Percentiles rank a stretch among this genome's conserved stretches.
Evolutionary conservation across 2,113 vertebrate species (phyloP).

Genomic region (Gracilinanus agilis): DNA sequence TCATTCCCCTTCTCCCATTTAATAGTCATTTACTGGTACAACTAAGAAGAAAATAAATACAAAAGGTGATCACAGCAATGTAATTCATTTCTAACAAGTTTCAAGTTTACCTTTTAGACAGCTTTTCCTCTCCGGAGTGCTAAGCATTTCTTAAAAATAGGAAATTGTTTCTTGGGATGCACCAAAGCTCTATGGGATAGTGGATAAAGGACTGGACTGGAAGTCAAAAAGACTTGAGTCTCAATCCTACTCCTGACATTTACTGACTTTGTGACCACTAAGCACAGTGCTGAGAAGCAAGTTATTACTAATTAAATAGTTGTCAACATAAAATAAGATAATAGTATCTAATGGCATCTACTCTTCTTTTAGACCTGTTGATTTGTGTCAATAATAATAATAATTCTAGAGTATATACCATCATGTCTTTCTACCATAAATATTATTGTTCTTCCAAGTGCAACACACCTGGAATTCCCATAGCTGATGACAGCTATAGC

Average conservation of each 20-base stretch:
- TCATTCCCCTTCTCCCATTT: conserved; percentile 41
- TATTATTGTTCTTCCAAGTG: background rate
- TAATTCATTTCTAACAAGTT: conserved; percentile 43
- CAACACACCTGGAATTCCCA: background rate
- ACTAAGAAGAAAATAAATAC: conserved; percentile 42
- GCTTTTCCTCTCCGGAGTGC: conserved; percentile 11
- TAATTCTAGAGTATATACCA: background rate
- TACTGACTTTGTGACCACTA: background rate
- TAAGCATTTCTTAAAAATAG: background rate
- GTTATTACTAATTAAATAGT: background rate
- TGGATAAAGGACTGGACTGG: background rate
- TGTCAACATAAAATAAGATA: background rate
- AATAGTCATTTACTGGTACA: conserved; percentile 16
- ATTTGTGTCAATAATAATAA: background rate
- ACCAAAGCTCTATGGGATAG: background rate
- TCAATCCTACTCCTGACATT: background rate
- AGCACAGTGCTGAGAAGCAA: background rate
- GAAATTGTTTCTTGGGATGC: background rate
- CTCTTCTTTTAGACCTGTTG: background rate
- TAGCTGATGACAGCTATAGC: background rate
- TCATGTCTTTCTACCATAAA: background rate
- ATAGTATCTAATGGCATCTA: background rate
- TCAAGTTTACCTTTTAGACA: background rate
- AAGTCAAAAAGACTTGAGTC: background rate
- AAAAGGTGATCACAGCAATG: conserved; percentile 11